Evolutionary conservation across 1,140 invertebrate species (phyloP).

Genomic region (Schlechtendalia chinensis): DNA sequence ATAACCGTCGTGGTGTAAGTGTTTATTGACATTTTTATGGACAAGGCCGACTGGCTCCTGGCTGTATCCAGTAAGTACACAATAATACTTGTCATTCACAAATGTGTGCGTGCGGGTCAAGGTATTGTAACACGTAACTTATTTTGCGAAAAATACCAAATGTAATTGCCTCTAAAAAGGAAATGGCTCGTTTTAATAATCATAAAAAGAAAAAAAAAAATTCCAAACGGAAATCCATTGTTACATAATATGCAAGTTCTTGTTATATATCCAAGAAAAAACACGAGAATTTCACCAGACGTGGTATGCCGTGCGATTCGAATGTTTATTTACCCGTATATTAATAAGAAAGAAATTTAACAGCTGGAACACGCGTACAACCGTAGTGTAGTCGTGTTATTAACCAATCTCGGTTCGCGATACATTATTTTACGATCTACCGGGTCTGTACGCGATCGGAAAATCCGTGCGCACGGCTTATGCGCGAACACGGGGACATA

Average conservation of each 20-base stretch:
- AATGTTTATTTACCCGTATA: not conserved
- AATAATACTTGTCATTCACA: not conserved
- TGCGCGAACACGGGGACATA: not conserved
- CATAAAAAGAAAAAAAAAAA: not conserved
- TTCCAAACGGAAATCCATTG: not conserved
- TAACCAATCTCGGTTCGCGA: not conserved
- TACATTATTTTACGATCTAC: not conserved
- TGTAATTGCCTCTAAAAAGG: not conserved
- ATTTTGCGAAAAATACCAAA: not conserved
- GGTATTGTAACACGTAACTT: conserved; percentile 3
- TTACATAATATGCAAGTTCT: not conserved
- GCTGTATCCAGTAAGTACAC: conserved; percentile 6
- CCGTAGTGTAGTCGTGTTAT: not conserved
- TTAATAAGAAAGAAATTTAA: not conserved
- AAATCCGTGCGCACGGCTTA: too few relatives aligned
- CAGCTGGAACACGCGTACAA: not conserved
- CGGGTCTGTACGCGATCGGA: not conserved
- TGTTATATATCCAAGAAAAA: not conserved
- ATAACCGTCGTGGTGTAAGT: not conserved
- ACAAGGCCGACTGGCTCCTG: conserved; percentile 18
- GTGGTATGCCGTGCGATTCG: not conserved
- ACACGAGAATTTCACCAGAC: not conserved
- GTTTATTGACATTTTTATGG: conserved; percentile 10
- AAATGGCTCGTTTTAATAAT: not conserved
- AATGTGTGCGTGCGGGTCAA: conserved; percentile 22